A percentile compares a stretch with the other conserved stretches of the same genome.
Conservation (phyloP, 2,888 invertebrate species). For the Ethmia dodecea region DNA sequence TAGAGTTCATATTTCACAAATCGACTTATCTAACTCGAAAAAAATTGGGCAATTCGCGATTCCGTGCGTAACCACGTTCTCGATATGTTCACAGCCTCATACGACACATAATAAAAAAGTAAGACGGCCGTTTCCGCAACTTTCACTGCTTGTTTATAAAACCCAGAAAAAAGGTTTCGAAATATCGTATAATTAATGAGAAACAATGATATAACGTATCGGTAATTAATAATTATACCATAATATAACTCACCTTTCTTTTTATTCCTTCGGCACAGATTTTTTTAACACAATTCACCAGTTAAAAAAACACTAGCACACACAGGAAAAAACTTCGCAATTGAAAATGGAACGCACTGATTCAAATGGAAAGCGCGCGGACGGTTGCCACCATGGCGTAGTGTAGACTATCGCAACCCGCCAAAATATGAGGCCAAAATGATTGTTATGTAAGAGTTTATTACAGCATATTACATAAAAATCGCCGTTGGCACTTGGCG, state of each 20-base stretch:
- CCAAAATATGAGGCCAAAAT: slow-evolving; percentile 70
- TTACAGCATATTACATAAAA: slow-evolving; percentile 72
- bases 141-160: slow-evolving; percentile 36
- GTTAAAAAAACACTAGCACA: slow-evolving; percentile 36
- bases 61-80: slow-evolving; percentile 13
- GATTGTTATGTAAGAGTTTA: slow-evolving; percentile 56
- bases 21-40: slow-evolving; percentile 1
- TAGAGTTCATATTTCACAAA: slow-evolving; percentile 1
- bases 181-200: slow-evolving; percentile 31
- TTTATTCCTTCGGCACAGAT: slow-evolving; percentile 12
- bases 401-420: slow-evolving; percentile 52
- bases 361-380: slow-evolving; percentile 47
- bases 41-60: slow-evolving; percentile 22
- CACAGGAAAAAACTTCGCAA: slow-evolving; percentile 15
- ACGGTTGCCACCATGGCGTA: slow-evolving; percentile 47
- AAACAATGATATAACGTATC: slow-evolving; percentile 25
- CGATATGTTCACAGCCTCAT: slow-evolving; percentile 1
- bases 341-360: slow-evolving; percentile 25
- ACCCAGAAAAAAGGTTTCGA: slow-evolving; percentile 36
- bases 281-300: slow-evolving; percentile 21
- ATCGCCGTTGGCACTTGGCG: slow-evolving; percentile 50
- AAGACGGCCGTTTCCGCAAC: slow-evolving; percentile 6
- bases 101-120: slow-evolving; percentile 7
- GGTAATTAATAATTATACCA: background rate
- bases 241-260: slow-evolving; percentile 15